phyloP scores from a whole-genome alignment of 2,888 invertebrate genomes.

The Polia nebulosa region DNA sequence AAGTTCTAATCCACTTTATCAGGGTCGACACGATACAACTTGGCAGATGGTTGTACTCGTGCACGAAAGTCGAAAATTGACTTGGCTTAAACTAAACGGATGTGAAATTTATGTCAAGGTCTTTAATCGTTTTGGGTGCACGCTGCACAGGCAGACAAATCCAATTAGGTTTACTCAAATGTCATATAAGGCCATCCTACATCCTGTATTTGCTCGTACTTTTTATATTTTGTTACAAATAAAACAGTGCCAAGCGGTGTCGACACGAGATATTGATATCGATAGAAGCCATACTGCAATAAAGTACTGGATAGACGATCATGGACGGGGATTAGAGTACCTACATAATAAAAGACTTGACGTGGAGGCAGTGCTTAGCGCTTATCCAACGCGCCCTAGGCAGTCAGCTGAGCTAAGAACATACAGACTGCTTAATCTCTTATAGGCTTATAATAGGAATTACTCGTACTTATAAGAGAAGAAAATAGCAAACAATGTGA shows the following conservation, averaged over 20 bases:
- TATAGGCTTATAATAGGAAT: no score
- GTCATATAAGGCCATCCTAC: neutral
- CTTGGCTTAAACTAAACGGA: constrained; percentile 17
- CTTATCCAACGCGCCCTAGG: neutral
- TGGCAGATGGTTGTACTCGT: constrained; percentile 17
- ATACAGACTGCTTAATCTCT: no score
- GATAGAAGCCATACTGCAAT: constrained; percentile 54
- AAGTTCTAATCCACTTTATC: constrained; percentile 5
- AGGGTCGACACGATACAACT: constrained; percentile 6
- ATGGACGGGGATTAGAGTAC: constrained; percentile 14
- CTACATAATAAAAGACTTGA: neutral
- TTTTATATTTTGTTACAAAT: neutral
- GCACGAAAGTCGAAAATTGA: constrained; percentile 20
- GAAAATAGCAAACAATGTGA: neutral
- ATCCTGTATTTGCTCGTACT: constrained; percentile 9
- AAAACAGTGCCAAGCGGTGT: constrained; percentile 19
- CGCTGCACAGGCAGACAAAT: neutral
- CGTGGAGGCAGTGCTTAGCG: neutral
- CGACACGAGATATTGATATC: constrained; percentile 24
- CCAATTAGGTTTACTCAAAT: constrained; percentile 1
- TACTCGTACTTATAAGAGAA: no score
- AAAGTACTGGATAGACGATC: constrained; percentile 27
- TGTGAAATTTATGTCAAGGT: constrained; percentile 19
- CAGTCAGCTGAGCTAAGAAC: neutral
- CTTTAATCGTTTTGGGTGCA: neutral